Evolutionary conservation across 1,140 invertebrate genomes (phyloP).

Genomic region (Diorhabda elongata): DNA sequence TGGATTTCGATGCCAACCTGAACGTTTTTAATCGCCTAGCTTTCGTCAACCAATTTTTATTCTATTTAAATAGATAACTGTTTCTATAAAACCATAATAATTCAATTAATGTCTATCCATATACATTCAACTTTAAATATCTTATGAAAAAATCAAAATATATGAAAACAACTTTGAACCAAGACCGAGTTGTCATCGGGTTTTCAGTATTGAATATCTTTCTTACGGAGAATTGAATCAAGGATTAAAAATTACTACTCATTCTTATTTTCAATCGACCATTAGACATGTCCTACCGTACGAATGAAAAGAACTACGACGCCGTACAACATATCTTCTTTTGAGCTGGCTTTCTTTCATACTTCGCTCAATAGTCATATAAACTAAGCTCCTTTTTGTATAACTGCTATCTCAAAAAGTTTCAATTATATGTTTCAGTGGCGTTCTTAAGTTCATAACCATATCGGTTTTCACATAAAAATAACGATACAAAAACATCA

Average conservation of each 20-base stretch:
- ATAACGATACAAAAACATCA: too few species aligned
- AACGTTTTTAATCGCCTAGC: too few species aligned
- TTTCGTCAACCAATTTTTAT: too few species aligned
- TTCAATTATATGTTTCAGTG: not conserved
- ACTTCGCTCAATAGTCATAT: not conserved
- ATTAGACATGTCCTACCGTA: not conserved
- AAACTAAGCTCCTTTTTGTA: not conserved
- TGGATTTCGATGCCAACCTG: too few species aligned
- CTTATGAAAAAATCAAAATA: too few species aligned
- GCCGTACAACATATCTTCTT: not conserved
- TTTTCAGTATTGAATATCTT: not conserved
- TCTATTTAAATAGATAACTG: too few species aligned
- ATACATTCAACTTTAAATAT: too few species aligned
- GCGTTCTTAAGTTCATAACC: too few species aligned
- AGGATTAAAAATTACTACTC: slow-evolving; percentile 1
- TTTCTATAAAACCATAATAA: too few species aligned
- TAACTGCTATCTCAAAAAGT: not conserved
- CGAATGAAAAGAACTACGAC: not conserved
- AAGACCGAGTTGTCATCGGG: not conserved
- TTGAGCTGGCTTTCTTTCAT: not conserved
- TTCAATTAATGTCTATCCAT: too few species aligned
- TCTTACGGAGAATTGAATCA: not conserved
- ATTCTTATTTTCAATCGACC: not conserved
- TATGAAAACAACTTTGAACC: too few species aligned
- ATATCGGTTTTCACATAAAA: too few species aligned